Conservation (phyloP, 2,888 invertebrate genomes). For the Sympetrum striolatum region DNA sequence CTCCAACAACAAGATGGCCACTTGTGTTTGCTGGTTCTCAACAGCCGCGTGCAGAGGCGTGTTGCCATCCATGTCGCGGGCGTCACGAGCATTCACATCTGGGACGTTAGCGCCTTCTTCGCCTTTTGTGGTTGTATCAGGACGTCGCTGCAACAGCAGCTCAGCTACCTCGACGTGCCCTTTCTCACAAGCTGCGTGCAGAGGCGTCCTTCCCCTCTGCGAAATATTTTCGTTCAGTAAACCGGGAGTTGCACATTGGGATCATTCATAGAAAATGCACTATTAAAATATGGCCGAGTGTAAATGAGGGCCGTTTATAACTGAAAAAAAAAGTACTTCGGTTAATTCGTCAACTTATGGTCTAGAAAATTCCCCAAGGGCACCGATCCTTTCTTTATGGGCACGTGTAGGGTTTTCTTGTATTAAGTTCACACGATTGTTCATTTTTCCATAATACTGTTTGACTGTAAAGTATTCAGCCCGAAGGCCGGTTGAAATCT, state of each 20-base stretch:
- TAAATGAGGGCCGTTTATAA: too few relatives aligned
- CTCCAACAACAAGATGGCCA: conserved; percentile 74
- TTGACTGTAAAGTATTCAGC: too few relatives aligned
- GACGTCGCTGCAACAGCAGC: conserved; percentile 67
- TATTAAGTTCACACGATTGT: too few relatives aligned
- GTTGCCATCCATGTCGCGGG: conserved; percentile 73
- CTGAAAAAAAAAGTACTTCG: too few relatives aligned
- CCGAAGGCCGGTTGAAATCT: too few relatives aligned
- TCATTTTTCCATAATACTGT: too few relatives aligned
- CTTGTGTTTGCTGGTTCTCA: conserved; percentile 74
- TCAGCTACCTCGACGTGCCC: conserved; percentile 70
- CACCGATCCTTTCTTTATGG: too few relatives aligned
- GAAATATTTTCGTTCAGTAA: conserved; percentile 41
- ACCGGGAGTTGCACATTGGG: too few relatives aligned
- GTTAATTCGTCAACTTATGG: too few relatives aligned
- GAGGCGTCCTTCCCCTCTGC: conserved; percentile 69
- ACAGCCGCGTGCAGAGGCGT: conserved; percentile 80
- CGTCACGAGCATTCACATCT: conserved; percentile 72
- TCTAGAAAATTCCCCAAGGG: too few relatives aligned
- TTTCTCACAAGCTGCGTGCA: conserved; percentile 74
- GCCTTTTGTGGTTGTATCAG: conserved; percentile 67
- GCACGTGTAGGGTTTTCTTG: too few relatives aligned
- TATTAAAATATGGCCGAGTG: not conserved
- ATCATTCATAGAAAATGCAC: not conserved
- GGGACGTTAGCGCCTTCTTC: conserved; percentile 75